phyloP scores from a whole-genome alignment of 2,888 invertebrate species.

The Dusona sp. region DNA sequence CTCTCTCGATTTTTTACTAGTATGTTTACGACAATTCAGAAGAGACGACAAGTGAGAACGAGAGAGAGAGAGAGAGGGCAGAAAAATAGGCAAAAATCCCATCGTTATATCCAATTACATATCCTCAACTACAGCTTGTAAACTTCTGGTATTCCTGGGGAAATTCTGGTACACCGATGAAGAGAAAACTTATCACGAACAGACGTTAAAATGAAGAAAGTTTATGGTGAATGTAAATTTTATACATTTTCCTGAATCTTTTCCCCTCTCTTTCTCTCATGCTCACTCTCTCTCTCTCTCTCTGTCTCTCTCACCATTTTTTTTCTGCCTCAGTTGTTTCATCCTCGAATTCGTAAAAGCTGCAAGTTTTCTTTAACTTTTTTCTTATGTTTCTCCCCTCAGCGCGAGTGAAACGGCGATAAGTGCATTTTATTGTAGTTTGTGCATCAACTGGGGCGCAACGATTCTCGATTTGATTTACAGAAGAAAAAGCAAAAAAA shows the following conservation, averaged over 20 bases:
- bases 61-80: constrained; percentile 17
- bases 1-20: background rate
- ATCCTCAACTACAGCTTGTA: constrained; percentile 65
- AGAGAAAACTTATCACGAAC: constrained; percentile 43
- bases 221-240: constrained; percentile 57
- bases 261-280: background rate
- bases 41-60: constrained; percentile 33
- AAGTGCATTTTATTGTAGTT: constrained; percentile 21
- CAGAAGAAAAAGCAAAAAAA: background rate
- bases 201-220: constrained; percentile 53
- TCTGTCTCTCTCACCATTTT: background rate
- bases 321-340: background rate
- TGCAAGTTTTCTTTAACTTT: background rate
- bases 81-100: background rate
- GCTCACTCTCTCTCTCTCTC: background rate
- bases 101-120: constrained; percentile 70
- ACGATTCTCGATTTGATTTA: constrained; percentile 14
- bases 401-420: background rate
- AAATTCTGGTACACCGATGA: constrained; percentile 20
- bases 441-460: background rate
- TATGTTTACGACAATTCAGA: constrained; percentile 31
- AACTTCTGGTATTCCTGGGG: no score
- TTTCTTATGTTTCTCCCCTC: background rate
- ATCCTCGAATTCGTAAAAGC: background rate
- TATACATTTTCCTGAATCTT: constrained; percentile 17